Evolutionary conservation across 92 coral and sea anemone genomes (phyloP), one percentile per base, ranked within the genome.

Genomic region (Actinernus sp.): DNA sequence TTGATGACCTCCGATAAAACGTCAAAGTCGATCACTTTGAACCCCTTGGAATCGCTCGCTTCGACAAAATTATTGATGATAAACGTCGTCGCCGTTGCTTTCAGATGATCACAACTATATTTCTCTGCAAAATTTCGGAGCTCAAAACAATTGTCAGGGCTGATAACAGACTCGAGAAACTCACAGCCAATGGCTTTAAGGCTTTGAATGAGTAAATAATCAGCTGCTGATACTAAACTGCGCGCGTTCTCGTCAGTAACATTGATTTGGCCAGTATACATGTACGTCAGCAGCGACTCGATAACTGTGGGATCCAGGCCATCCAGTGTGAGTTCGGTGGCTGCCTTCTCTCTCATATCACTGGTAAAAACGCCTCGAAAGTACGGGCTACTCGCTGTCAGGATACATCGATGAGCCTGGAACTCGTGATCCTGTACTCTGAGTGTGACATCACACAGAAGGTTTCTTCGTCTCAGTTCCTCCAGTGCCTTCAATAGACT

Each of bases 331-430:
- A 89, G 58, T 64, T 92, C 93, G 23, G 55, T 80, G 39, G 78
- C 31, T 17, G 44, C 61, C 43, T 80, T 83, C 30, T 92, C 94
- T 61, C 71, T 84, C 94, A 88, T 92, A 52, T 81, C 90, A 62
- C 88, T 47, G 5, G 81, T 92, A 29, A 92, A 85, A 11, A 84
- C 59, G 16, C 93, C 79, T 17, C 93, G 91, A 40, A 92, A 92
- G 61, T 82, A 92, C 36, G 78, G 87, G 28, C 97, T 92, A 45
- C 91, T 74, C 6, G 97, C 84, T 37, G 97, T 86, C 6, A 92
- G 65, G 31, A 88, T 56, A 25, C 93, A 76, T 24, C 88, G 65
- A 32, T 92, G 97, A 40, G 84, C 94, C 54, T 68, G 58, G 20
- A 92, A 71, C 50, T 55, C 44, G 17, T 46, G 76, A 22, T 77